Conservation (phyloP, 2,888 invertebrate species). For the Heliothis peltigera region DNA sequence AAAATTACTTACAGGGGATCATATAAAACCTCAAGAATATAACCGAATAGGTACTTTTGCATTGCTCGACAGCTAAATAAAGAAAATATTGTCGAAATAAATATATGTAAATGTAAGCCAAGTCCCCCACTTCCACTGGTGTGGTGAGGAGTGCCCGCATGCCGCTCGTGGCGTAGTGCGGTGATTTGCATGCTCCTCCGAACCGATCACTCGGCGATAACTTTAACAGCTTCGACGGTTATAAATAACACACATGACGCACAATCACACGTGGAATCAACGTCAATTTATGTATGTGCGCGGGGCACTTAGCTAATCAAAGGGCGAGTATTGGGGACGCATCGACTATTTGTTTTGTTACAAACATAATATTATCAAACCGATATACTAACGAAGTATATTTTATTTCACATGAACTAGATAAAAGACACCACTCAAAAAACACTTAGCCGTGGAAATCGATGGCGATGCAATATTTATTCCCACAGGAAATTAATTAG, state of each 20-base stretch:
- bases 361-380: not conserved
- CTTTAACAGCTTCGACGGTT: slow-evolving; percentile 63
- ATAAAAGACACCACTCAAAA: slow-evolving; percentile 5
- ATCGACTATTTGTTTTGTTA: not conserved
- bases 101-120: slow-evolving; percentile 40
- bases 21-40: not conserved
- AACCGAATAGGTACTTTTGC: slow-evolving; percentile 13
- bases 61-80: not conserved
- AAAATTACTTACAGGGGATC: too few relatives aligned
- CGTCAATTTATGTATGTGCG: slow-evolving; percentile 21
- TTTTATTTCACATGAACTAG: slow-evolving; percentile 10
- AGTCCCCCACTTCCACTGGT: slow-evolving; percentile 64
- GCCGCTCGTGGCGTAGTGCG: slow-evolving; percentile 69
- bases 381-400: not conserved
- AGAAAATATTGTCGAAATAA: slow-evolving; percentile 23
- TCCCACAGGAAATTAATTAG: slow-evolving; percentile 80
- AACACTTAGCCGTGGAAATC: slow-evolving; percentile 7
- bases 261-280: slow-evolving; percentile 53
- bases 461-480: slow-evolving; percentile 46
- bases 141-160: slow-evolving; percentile 76
- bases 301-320: slow-evolving; percentile 34
- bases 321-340: slow-evolving; percentile 17
- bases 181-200: slow-evolving; percentile 87
- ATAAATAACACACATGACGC: slow-evolving; percentile 61
- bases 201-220: slow-evolving; percentile 67